Conservation (phyloP, 2,888 invertebrate genomes). For the Drosophila merina region DNA sequence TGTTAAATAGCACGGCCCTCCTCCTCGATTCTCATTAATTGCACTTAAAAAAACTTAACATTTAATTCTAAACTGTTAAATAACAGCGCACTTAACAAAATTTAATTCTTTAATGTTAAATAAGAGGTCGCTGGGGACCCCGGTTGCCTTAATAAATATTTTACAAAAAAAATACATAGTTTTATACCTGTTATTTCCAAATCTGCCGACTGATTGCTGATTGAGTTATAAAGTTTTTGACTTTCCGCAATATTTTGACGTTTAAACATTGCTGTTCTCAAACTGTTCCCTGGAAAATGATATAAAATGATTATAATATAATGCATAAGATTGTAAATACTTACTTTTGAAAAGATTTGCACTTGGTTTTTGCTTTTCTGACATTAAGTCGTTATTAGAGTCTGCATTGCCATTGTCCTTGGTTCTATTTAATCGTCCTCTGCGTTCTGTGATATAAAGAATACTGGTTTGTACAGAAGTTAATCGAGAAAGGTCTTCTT, state of each 20-base stretch:
- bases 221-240: slow-evolving; percentile 59
- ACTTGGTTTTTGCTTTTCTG: slow-evolving; percentile 16
- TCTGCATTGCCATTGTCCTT: neutral
- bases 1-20: no score
- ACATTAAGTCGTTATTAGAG: slow-evolving; percentile 1
- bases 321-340: slow-evolving; percentile 27
- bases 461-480: slow-evolving; percentile 71
- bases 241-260: slow-evolving; percentile 73
- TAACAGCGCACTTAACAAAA: no score
- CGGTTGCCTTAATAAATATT: no score
- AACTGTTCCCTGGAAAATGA: slow-evolving; percentile 68
- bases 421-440: slow-evolving; percentile 20
- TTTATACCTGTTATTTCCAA: slow-evolving; percentile 77
- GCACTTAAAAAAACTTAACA: no score
- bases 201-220: slow-evolving; percentile 70
- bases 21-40: no score
- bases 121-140: no score
- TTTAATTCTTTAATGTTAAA: no score
- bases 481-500: slow-evolving; percentile 52
- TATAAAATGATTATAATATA: slow-evolving; percentile 9
- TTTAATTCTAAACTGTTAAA: no score
- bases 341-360: slow-evolving; percentile 76
- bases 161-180: neutral
- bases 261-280: slow-evolving; percentile 82
- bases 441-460: slow-evolving; percentile 65